Base-by-base conservation (phyloP, 2,113 vertebrate genomes). In the Dicaeum eximium region DNA sequence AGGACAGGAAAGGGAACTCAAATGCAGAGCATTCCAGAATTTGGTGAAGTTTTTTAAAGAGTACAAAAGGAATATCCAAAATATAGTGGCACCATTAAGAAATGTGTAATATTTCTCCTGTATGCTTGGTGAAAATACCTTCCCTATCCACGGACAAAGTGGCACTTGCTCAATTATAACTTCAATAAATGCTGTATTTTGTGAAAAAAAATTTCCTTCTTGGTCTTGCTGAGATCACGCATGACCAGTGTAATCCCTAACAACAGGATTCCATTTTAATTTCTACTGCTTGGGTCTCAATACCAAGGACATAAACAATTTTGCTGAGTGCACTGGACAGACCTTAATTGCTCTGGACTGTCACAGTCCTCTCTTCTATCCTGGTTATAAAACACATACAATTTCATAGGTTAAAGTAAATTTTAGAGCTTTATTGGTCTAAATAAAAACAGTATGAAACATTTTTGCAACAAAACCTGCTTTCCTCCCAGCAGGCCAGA, bases 371-470 rank as follows among this genome's bases (percentile, higher is more conserved):
- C 27, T n/a, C 18, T 12, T 22, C 75, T 20, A 12, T 18, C n/a
- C 70, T 10, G 3, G 8, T 56, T 64, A 56, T 1, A 58, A 10
- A 57, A 62, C 33, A 73, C 10, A 15, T 5, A 56, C 33, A n/a
- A 58, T 30, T 37, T 35, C 1, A 2, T 4, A 6, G 31, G 40
- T 93, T 65, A 45, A 84, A 91, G 45, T 35, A 53, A 20, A 74
- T 64, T 53, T 58, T 80, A 93, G 54, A 83, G 15, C 83, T 97
- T 97, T 97, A 97, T 95, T 96, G 53, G 30, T 60, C 57, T 79
- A 69, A 61, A 74, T 83, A 82, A 51, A 94, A 91, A 38, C 80
- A 73, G 11, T 57, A 92, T 81, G 56, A 70, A 78, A 51, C 5
- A 45, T 42, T 79, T 93, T 94, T 90, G 80, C 74, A 90, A 6